Base-by-base conservation (phyloP, 1,140 invertebrate genomes). In the Camponotus vicinus region DNA sequence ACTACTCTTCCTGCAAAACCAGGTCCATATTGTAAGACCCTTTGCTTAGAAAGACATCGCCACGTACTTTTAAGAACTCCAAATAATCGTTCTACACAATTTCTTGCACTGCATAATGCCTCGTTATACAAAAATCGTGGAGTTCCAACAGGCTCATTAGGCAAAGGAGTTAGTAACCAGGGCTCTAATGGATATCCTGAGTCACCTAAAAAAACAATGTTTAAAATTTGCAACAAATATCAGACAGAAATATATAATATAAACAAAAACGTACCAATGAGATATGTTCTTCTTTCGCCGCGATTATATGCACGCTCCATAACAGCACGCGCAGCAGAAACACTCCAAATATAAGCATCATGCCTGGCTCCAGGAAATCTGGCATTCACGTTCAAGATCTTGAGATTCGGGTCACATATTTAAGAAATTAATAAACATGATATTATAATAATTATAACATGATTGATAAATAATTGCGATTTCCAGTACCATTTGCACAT, bases 221-320 rank as follows among this genome's bases (percentile, higher is more conserved):
- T 1, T 11, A 45, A 45, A 11, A 45, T 45, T 0, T 45, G 9
- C 9, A 9, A 9, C 42, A 45, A 11, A 45, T 37, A 45, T 45
- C 9, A 11, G 5, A 37, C 5, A 37, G 5, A 3, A 37, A 37
- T 37, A 3, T 37, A 2, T 37, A 37, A 37, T 37, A 37, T 37
- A 37, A 37, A 37, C 2, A 37, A 37, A 3, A 3, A 45, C 7
- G 4, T 45, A 45, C 42, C 0, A 69, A 69, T 40, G 7, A 69
- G 40, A 69, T 21, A 69, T 18, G 45, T 70, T 7, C n/a, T 21
- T 52, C 67, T 11, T 70, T 70, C 45, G 18, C 42, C 42, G 9
- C 45, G 45, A 52, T 70, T 52, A 3, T 70, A 70, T 70, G 69
- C 69, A 2, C 69, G 69, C 52, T 70, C 69, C 15, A 70, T 70